Base-by-base conservation (phyloP, 2,888 invertebrate species). In the Diarsia dahlii region DNA sequence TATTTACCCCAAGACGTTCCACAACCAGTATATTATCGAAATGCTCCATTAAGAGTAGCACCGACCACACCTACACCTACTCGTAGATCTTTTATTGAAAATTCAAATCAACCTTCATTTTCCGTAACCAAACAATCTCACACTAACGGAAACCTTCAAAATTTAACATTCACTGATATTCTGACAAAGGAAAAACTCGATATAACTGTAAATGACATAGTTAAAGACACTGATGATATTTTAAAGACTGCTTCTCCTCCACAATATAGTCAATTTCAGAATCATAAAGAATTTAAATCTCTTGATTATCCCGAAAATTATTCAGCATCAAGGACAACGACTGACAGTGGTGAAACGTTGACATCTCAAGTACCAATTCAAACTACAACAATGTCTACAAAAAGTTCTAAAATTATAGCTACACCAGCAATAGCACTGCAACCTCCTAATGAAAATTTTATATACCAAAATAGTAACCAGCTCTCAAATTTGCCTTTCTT, bases 121-220 rank as follows among this genome's bases (percentile, higher is more conserved):
- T 81, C 91, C n/a, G 54, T 90, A 39, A 87, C 85, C 5, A 91
- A 92, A 86, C 90, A 91, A 67, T 89, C 91, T 45, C 86, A 85
- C 12, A 82, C 88, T 46, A 92, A 92, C 63, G 76, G 89, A 50
- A 92, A 91, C 76, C 87, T 87, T 69, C 93, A 94, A n/a, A 96
- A 95, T 78, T 82, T 94, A 87, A 91, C 94, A 20, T 96, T 96
- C 76, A 87, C 94, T 79, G 95, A 96, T 81, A 94, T 95, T 78
- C 85, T 95, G 67, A 95, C 95, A 6, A 95, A 94, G 88, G 93
- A 96, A 90, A 96, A 95, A 84, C 90, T 96, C 28, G 95, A 96
- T 76, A 87, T 92, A 46, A 95, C 95, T 4, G 94, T 96, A 12
- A 94, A 93, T 80, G 92, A 95, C 79, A 95, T 96, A 69, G 94